These are phyloP conservation scores for Macroramphosus scolopax DNA, from an alignment of 2,797 vertebrate genomes.

Conservation along the genomic window DNA sequence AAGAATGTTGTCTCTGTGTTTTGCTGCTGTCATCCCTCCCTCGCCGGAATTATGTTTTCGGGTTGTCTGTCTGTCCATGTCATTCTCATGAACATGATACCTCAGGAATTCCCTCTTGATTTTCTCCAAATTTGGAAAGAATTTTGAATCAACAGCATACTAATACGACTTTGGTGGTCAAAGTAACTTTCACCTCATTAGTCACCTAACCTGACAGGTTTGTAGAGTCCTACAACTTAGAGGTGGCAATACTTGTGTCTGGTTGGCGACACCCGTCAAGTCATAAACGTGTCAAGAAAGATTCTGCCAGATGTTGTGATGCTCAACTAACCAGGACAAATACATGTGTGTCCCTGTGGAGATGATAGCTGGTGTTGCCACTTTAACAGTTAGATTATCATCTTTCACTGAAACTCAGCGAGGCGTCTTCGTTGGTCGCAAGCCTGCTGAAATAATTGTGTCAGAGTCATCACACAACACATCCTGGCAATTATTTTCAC, in stretches of 20 bases:
- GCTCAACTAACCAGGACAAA: conserved; percentile 31
- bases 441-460: conserved; percentile 19
- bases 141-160: too few species aligned
- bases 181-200: too few species aligned
- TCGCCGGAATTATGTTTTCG: too few species aligned
- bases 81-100: not conserved
- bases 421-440: conserved; percentile 26
- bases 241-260: too few species aligned
- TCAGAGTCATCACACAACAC: conserved; percentile 23
- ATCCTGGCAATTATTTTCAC: conserved; percentile 45
- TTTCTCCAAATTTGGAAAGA: too few species aligned
- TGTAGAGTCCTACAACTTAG: too few species aligned
- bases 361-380: conserved; percentile 13
- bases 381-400: conserved; percentile 18
- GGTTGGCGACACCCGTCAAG: too few species aligned
- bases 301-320: conserved; percentile 13
- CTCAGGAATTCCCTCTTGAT: too few species aligned
- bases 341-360: conserved; percentile 36
- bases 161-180: too few species aligned
- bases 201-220: too few species aligned
- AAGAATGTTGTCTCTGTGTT: conserved; percentile 20
- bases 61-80: too few species aligned
- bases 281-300: conserved; percentile 10
- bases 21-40: conserved; percentile 10
- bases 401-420: conserved; percentile 28